Conservation (phyloP, 2,888 invertebrate species). For the Phlogophora meticulosa region DNA sequence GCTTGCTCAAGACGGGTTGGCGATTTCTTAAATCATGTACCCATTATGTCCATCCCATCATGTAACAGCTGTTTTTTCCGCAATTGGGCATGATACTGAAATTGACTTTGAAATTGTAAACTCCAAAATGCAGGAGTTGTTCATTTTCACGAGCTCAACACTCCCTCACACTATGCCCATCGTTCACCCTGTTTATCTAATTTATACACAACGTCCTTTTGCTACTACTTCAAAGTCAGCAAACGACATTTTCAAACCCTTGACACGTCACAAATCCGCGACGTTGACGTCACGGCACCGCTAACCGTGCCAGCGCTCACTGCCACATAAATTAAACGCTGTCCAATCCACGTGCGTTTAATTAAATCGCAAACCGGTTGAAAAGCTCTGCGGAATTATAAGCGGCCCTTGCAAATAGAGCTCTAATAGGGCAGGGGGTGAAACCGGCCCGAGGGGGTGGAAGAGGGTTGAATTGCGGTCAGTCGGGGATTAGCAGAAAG, state of each 20-base stretch:
- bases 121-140: too few relatives aligned
- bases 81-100: too few relatives aligned
- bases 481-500: constrained; percentile 62
- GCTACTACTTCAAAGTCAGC: not conserved
- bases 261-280: constrained; percentile 2
- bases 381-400: constrained; percentile 57
- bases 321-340: constrained; percentile 26
- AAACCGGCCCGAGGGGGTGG: constrained; percentile 6
- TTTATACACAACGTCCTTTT: not conserved
- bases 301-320: constrained; percentile 5
- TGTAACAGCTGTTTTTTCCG: too few relatives aligned
- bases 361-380: constrained; percentile 57
- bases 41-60: too few relatives aligned
- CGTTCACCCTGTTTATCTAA: not conserved
- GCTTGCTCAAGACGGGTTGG: too few relatives aligned
- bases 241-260: not conserved
- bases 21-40: too few relatives aligned
- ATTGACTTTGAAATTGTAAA: too few relatives aligned
- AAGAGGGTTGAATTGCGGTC: constrained; percentile 64
- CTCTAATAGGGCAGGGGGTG: constrained; percentile 55
- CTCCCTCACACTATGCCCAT: too few relatives aligned
- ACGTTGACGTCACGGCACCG: not conserved
- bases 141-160: too few relatives aligned
- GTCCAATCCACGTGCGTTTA: constrained; percentile 51
- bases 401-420: constrained; percentile 59